These are phyloP conservation scores for Eulemur rubriventer DNA, from an alignment of 2,797 vertebrate genomes.

Conservation along the genomic window DNA sequence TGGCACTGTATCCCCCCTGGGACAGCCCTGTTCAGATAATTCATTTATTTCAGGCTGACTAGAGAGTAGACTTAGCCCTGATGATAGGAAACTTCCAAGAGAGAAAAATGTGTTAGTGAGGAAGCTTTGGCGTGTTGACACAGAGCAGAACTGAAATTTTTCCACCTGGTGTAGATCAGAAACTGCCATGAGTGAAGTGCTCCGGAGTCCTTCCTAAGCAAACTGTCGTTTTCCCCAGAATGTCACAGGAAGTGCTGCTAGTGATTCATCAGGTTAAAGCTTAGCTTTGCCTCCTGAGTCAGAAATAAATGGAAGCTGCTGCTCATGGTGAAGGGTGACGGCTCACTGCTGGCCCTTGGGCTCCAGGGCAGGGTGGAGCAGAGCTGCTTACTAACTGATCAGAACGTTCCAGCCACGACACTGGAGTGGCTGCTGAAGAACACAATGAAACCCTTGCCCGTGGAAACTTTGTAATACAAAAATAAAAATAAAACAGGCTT, in stretches of 20 bases:
- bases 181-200: background rate
- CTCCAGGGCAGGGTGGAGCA: background rate
- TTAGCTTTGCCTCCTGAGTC: slow-evolving; percentile 60
- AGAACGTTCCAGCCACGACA: background rate
- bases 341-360: background rate
- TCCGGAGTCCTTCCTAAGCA: background rate
- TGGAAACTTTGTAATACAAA: background rate
- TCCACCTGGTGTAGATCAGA: slow-evolving; percentile 14
- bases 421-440: background rate
- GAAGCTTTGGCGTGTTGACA: background rate
- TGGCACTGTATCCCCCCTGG: accelerated
- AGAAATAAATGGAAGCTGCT: background rate
- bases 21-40: background rate
- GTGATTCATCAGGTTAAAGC: slow-evolving; percentile 65
- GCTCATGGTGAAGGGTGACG: background rate
- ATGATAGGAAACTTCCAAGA: slow-evolving; percentile 44
- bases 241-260: slow-evolving; percentile 26
- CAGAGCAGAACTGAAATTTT: slow-evolving; percentile 23
- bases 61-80: background rate
- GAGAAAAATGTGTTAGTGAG: background rate
- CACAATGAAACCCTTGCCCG: background rate
- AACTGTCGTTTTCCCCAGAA: slow-evolving; percentile 31
- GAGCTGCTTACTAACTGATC: background rate
- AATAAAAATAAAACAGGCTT: slow-evolving; percentile 25
- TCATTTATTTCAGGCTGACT: background rate